These are phyloP conservation scores for Drosophila monieri DNA, from an alignment of 2,888 invertebrate species.

Conservation along the genomic window DNA sequence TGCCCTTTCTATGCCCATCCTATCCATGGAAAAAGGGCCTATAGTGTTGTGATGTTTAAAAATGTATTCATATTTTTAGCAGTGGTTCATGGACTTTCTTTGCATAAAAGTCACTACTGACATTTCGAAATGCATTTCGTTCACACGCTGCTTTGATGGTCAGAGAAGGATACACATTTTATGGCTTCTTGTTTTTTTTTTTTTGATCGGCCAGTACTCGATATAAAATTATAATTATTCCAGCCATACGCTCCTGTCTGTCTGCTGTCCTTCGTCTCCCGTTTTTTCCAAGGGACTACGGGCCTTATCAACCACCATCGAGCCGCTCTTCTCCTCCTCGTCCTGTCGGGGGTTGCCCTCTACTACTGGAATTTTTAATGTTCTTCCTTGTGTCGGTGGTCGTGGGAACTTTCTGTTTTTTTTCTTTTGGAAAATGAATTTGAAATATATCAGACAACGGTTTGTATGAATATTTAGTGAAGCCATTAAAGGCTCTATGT, in stretches of 20 bases:
- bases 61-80: too few species aligned
- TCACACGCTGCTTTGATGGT: slow-evolving; percentile 61
- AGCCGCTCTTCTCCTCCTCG: slow-evolving; percentile 26
- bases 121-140: slow-evolving; percentile 54
- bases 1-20: too few species aligned
- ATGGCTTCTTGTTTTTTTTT: slow-evolving; percentile 63
- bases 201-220: slow-evolving; percentile 55
- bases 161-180: slow-evolving; percentile 66
- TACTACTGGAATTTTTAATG: slow-evolving; percentile 64
- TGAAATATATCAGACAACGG: slow-evolving; percentile 39
- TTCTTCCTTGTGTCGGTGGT: slow-evolving; percentile 54
- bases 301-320: slow-evolving; percentile 53
- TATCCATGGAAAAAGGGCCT: too few species aligned
- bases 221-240: slow-evolving; percentile 79
- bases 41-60: too few species aligned
- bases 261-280: slow-evolving; percentile 16
- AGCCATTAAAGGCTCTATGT: slow-evolving; percentile 29
- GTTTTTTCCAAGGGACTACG: slow-evolving; percentile 18
- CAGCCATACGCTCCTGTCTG: slow-evolving; percentile 62
- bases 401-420: slow-evolving; percentile 61
- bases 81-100: too few species aligned
- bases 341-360: slow-evolving; percentile 43
- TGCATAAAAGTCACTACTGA: background rate
- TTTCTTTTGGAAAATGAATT: slow-evolving; percentile 30
- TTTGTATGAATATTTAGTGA: slow-evolving; percentile 38